These are phyloP conservation scores for Monarcha castaneiventris DNA, from an alignment of 2,113 vertebrate species.

Conservation along the genomic window DNA sequence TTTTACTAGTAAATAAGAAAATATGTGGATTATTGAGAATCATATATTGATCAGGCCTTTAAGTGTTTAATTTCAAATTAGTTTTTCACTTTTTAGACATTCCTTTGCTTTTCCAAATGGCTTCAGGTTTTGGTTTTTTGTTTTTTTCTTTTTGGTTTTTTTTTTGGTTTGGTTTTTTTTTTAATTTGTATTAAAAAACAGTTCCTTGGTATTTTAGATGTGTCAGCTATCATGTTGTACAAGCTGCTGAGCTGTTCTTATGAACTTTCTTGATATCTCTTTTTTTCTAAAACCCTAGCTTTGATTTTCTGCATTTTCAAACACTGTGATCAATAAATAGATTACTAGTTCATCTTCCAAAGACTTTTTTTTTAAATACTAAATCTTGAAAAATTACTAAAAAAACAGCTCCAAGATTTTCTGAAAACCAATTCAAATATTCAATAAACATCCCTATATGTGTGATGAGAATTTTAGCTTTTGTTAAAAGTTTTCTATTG, in stretches of 20 bases:
- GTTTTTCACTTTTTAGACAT: neutral
- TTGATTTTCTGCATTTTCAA: neutral
- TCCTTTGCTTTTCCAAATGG: neutral
- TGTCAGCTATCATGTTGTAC: neutral
- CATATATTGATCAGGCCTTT: fast-evolving
- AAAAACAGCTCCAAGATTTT: neutral
- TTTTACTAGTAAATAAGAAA: neutral
- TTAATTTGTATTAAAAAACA: neutral
- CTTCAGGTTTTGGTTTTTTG: neutral
- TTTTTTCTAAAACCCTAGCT: neutral
- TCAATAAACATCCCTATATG: neutral
- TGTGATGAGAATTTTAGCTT: neutral
- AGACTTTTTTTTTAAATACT: neutral
- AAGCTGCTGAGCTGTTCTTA: neutral
- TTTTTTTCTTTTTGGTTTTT: neutral
- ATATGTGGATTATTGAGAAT: neutral
- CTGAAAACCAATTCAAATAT: neutral
- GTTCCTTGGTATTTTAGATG: neutral
- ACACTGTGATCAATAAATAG: neutral
- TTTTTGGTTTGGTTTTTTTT: no score
- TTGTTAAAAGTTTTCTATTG: neutral
- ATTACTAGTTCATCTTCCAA: neutral
- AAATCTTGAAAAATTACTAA: neutral
- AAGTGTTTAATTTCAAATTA: neutral
- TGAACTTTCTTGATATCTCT: neutral